Conservation (phyloP, 2,797 vertebrate species). For the Danio jaintianensis region DNA sequence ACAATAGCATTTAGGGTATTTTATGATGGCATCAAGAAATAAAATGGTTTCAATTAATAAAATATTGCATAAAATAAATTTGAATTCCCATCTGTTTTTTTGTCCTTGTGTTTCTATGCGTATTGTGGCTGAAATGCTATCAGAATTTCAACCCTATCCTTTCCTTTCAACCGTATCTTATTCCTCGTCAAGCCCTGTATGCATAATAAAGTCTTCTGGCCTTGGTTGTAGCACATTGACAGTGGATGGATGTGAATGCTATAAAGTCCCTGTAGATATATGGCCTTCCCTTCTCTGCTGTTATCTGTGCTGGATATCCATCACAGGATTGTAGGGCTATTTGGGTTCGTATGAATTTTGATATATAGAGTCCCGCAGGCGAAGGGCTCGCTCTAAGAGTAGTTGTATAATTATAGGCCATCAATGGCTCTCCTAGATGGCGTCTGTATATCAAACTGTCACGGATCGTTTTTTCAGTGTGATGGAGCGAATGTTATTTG, state of each 20-base stretch:
- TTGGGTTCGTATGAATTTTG: slow-evolving; percentile 38
- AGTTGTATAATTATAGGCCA: slow-evolving; percentile 53
- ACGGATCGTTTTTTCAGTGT: slow-evolving; percentile 31
- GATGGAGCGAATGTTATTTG: slow-evolving; percentile 26
- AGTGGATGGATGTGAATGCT: slow-evolving; percentile 49
- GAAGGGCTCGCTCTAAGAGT: slow-evolving; percentile 32
- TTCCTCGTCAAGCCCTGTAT: slow-evolving; percentile 31
- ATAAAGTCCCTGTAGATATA: slow-evolving; percentile 35
- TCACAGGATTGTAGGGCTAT: slow-evolving; percentile 31
- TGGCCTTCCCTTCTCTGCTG: slow-evolving; percentile 39
- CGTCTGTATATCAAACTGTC: slow-evolving; percentile 54
- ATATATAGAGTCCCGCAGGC: slow-evolving; percentile 31
- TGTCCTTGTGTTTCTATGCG: not conserved
- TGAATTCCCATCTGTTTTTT: no score
- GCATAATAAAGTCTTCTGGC: slow-evolving; percentile 55
- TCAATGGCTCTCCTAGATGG: slow-evolving; percentile 41
- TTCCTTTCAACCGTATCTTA: slow-evolving; percentile 15
- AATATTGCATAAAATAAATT: no score
- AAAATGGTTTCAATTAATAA: no score
- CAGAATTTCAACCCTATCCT: slow-evolving; percentile 30
- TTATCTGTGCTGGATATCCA: slow-evolving; percentile 48
- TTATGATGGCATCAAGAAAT: no score
- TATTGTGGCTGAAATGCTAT: not conserved
- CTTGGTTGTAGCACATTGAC: slow-evolving; percentile 49
- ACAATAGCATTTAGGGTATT: no score